Evolutionary conservation across 2,888 invertebrate genomes (phyloP).

Genomic region (Loripinus fragilis): DNA sequence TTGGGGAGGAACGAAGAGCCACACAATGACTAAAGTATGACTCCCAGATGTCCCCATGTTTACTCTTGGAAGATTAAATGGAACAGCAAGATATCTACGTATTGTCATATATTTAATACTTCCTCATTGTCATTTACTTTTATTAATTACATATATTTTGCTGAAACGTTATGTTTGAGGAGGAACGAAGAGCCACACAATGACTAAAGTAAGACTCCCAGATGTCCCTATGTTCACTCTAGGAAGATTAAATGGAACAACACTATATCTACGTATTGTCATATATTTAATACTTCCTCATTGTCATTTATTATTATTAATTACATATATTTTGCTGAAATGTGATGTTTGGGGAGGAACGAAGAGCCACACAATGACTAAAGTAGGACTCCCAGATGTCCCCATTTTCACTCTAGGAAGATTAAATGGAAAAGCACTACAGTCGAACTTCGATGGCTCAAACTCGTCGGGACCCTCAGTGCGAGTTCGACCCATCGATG

Average conservation of each 20-base stretch:
- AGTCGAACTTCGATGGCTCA: too few relatives aligned
- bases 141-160: too few relatives aligned
- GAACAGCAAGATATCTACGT: neutral
- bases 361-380: neutral
- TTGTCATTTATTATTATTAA: too few relatives aligned
- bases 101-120: neutral
- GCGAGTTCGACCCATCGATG: too few relatives aligned
- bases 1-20: slow-evolving; percentile 5
- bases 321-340: too few relatives aligned
- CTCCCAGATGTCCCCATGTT: slow-evolving; percentile 10
- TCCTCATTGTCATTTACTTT: too few relatives aligned
- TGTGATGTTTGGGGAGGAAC: too few relatives aligned
- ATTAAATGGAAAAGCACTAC: neutral
- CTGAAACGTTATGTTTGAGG: slow-evolving; percentile 11
- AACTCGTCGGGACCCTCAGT: too few relatives aligned
- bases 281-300: neutral
- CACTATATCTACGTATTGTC: neutral
- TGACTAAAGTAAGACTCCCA: neutral
- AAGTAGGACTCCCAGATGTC: neutral
- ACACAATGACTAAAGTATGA: neutral
- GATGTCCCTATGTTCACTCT: neutral
- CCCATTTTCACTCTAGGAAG: slow-evolving; percentile 3
- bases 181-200: neutral
- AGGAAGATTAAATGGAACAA: slow-evolving; percentile 1
- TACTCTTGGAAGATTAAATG: slow-evolving; percentile 7